These are phyloP conservation scores for Melanotaenia pygmaea DNA, from an alignment of 2,797 vertebrate species.

Conservation along the genomic window DNA sequence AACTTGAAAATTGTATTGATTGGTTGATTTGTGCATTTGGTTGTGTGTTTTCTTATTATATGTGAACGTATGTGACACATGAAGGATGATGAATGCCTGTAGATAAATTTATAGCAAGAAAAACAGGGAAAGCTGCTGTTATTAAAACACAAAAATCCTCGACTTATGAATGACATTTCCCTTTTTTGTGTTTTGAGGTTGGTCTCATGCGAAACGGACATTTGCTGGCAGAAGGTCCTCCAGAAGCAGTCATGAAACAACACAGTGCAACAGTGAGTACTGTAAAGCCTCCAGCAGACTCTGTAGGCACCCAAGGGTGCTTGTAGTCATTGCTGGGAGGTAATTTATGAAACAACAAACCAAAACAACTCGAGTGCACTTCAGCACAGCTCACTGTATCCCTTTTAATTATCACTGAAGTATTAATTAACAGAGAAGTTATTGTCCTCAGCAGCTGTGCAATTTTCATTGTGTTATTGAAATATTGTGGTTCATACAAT, in stretches of 20 bases:
- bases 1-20: neutral
- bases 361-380: neutral
- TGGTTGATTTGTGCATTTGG: neutral
- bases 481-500: neutral
- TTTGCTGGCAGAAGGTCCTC: conserved; percentile 82
- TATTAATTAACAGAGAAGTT: neutral
- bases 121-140: neutral
- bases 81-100: neutral
- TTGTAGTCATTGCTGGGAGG: neutral
- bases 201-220: conserved; percentile 85
- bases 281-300: neutral
- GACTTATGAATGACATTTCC: neutral
- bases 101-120: neutral
- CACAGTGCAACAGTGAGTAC: conserved; percentile 80
- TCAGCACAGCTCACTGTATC: neutral
- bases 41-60: neutral
- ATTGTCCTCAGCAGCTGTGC: neutral
- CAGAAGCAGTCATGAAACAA: conserved; percentile 81
- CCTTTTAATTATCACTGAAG: neutral
- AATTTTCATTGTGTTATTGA: neutral
- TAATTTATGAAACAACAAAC: neutral
- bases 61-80: neutral
- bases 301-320: neutral
- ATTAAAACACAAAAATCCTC: neutral
- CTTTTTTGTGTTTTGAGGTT: conserved; percentile 66